Conservation (phyloP, 2,888 invertebrate genomes). For the Prenolepis imparis region DNA sequence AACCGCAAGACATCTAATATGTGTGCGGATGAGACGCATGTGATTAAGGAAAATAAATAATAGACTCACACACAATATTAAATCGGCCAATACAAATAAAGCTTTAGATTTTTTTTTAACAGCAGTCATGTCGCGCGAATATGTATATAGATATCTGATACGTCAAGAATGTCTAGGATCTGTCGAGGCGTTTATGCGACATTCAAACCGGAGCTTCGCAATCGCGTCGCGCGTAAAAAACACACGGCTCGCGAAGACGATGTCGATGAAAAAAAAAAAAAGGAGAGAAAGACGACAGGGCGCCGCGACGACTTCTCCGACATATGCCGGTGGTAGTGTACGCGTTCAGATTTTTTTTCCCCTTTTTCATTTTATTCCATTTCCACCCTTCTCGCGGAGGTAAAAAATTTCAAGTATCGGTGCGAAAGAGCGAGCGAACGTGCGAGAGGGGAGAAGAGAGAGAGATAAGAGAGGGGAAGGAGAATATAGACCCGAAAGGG, state of each 20-base stretch:
- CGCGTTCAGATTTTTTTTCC: constrained; percentile 68
- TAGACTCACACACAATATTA: background rate
- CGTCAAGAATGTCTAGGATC: background rate
- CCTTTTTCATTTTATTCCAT: constrained; percentile 78
- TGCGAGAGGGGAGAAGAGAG: constrained; percentile 62
- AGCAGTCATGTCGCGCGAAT: background rate
- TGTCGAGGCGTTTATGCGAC: background rate
- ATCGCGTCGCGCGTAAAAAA: constrained; percentile 29
- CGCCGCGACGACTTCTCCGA: constrained; percentile 59
- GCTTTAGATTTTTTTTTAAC: background rate
- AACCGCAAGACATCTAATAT: background rate
- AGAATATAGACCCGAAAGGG: constrained; percentile 63
- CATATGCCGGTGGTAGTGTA: constrained; percentile 58
- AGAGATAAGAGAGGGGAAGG: constrained; percentile 48
- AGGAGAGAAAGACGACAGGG: constrained; percentile 22
- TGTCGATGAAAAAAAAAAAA: constrained; percentile 26
- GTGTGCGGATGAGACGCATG: background rate
- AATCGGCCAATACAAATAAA: background rate
- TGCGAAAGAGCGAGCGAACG: constrained; percentile 69
- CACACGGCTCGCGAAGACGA: constrained; percentile 10
- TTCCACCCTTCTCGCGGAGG: constrained; percentile 77
- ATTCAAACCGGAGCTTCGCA: constrained; percentile 1
- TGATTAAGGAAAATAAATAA: background rate
- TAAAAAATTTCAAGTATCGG: constrained; percentile 81
- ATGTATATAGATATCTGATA: background rate